A percentile compares a stretch with the other conserved stretches of the same genome.
These are phyloP conservation scores for Microplitis manilae DNA, from an alignment of 2,888 invertebrate species.

Conservation along the genomic window DNA sequence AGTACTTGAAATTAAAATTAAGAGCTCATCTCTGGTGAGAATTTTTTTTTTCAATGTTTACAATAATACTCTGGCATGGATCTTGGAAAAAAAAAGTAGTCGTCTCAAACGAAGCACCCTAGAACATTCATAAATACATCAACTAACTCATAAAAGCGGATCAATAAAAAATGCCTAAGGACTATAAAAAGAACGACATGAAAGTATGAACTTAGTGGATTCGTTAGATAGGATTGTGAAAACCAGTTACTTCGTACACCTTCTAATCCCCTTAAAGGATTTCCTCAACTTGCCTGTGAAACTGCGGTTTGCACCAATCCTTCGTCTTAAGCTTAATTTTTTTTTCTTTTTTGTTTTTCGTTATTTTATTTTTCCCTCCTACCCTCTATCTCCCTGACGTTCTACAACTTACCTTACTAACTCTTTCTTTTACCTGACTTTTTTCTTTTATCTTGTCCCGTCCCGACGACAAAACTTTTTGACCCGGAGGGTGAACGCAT, in stretches of 20 bases:
- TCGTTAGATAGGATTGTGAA: constrained; percentile 35
- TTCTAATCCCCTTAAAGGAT: constrained; percentile 40
- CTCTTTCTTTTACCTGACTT: constrained; percentile 31
- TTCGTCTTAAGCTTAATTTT: constrained; percentile 13
- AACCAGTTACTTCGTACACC: constrained; percentile 38
- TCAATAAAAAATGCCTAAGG: constrained; percentile 2
- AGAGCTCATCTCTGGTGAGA: no score
- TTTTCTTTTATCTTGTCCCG: constrained; percentile 31
- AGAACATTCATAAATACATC: background rate
- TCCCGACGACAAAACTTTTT: constrained; percentile 51
- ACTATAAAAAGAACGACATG: constrained; percentile 10
- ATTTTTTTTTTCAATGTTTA: no score
- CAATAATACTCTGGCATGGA: no score
- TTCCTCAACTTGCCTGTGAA: constrained; percentile 36
- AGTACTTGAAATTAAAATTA: no score
- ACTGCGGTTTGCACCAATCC: constrained; percentile 36
- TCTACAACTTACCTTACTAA: constrained; percentile 35
- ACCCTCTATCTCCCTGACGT: constrained; percentile 26
- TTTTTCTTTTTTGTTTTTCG: constrained; percentile 5
- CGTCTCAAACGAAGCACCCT: no score
- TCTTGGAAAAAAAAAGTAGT: no score
- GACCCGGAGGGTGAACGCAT: constrained; percentile 46
- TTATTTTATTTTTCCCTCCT: background rate
- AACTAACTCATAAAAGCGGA: background rate
- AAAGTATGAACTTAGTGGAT: constrained; percentile 39